Conservation (phyloP, 30 jellyfish, hydroid and myxozoan species). For the Hydractinia symbiolongicarpus region DNA sequence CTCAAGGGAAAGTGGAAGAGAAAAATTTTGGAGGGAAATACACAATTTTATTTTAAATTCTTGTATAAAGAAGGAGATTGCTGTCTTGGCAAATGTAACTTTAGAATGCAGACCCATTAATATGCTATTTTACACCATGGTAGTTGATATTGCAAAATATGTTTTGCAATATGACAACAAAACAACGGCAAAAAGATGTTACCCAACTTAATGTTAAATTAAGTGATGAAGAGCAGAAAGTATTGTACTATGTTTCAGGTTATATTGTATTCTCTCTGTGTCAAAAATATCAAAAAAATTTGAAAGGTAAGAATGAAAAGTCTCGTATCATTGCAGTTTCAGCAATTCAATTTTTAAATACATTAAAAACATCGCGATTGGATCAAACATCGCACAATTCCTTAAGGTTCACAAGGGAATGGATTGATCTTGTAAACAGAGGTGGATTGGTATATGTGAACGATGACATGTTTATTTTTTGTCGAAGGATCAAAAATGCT, state of each 20-base stretch:
- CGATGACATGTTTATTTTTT: conserved; percentile 14
- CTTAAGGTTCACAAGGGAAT: conserved; percentile 9
- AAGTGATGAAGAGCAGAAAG: conserved; percentile 20
- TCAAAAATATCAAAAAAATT: neutral
- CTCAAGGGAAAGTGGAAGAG: no score
- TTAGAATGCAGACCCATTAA: no score
- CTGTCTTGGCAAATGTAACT: no score
- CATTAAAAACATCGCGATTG: neutral
- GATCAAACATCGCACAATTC: neutral
- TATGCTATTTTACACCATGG: no score
- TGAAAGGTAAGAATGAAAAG: neutral
- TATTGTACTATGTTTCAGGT: conserved; percentile 15
- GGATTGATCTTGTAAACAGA: conserved; percentile 11
- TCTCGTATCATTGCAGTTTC: conserved; percentile 18
- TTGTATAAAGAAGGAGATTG: no score
- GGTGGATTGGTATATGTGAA: conserved; percentile 15
- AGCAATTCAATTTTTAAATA: conserved; percentile 8
- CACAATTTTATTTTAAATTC: no score
- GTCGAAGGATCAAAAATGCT: conserved; percentile 19
- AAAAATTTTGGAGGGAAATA: no score
- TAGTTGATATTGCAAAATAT: neutral
- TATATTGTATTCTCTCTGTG: neutral
- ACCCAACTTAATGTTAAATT: neutral
- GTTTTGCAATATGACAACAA: no score
- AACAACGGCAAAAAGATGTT: conserved; percentile 5